Evolutionary conservation across 2,888 invertebrate genomes (phyloP).

Genomic region (Euspilapteryx auroguttella): DNA sequence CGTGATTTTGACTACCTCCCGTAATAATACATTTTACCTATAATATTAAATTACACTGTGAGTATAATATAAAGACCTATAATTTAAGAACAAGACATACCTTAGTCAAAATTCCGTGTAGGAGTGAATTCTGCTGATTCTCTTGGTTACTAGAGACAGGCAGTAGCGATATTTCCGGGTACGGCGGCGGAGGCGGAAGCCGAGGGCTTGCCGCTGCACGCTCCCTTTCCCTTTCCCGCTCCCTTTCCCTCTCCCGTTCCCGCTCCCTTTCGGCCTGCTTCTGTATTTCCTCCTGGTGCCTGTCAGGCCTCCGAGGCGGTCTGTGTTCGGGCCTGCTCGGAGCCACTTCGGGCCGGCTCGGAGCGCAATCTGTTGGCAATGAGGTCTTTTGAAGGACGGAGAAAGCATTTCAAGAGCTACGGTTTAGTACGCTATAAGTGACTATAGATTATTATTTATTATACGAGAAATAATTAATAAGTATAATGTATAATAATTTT

Average conservation of each 20-base stretch:
- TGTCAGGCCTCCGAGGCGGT: slow-evolving; percentile 13
- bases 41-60: too few relatives aligned
- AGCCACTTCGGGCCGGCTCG: slow-evolving; percentile 21
- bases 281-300: slow-evolving; percentile 12
- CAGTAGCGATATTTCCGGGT: slow-evolving; percentile 79
- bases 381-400: too few relatives aligned
- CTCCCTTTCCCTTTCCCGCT: slow-evolving; percentile 23
- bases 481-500: too few relatives aligned
- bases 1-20: too few relatives aligned
- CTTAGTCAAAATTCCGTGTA: slow-evolving; percentile 79
- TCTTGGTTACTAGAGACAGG: slow-evolving; percentile 61
- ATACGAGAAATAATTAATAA: too few relatives aligned
- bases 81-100: too few relatives aligned
- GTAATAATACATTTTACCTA: too few relatives aligned
- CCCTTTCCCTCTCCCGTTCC: not conserved
- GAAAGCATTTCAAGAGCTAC: too few relatives aligned
- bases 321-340: slow-evolving; percentile 30
- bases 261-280: not conserved
- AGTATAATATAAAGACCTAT: too few relatives aligned
- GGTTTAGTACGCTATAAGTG: too few relatives aligned
- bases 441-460: too few relatives aligned
- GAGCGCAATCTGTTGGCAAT: too few relatives aligned
- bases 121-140: slow-evolving; percentile 63
- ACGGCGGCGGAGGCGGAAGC: slow-evolving; percentile 67
- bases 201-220: slow-evolving; percentile 33